Base-by-base conservation (phyloP, 2,113 vertebrate genomes). In the Fukomys damarensis region DNA sequence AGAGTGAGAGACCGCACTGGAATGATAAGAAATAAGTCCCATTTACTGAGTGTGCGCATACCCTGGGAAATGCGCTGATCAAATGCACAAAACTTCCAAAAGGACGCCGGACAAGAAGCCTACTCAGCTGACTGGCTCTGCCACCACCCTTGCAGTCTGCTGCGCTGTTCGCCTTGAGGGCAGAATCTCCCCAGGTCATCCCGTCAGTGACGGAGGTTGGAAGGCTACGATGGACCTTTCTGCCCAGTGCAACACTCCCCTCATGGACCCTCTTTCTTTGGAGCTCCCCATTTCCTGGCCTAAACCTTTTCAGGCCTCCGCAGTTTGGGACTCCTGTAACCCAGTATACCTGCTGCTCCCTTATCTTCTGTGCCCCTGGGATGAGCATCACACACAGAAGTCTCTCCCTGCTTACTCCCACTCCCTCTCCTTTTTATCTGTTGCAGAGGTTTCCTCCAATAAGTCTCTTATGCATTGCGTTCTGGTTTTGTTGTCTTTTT, bases 31-130 rank as follows among this genome's bases (percentile, higher is more conserved):
- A n/a, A 56, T 2, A 72, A 28, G 17, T 72, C 19, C 38, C 68
- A 20, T 30, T 84, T 79, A n/a, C 24, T 74, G 81, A 86, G n/a
- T 26, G n/a, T 7, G 26, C 77, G 41, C 59, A 63, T 5, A 59
- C 66, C 7, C n/a, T 83, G 28, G 49, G 65, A 54, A 54, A 52
- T 14, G 2, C 2, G 35, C 5, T 43, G 2, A 26, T 88, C 32
- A 19, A 56, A 49, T 61, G 43, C 63, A 52, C 61, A 86, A 32
- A 86, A 4, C 58, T 59, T 35, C 12, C 54, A 59, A 90, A 43
- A 41, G 20, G 49, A 11, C 3, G 11, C 0, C 2, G 54, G 52
- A 43, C 19, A 59, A 59, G 32, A 54, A 16, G 41, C 1, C 2
- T 49, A 8, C 28, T 41, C 68, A 65, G n/a, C n/a, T 77, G 61